Evolutionary conservation across 2,888 invertebrate genomes (phyloP).

Genomic region (Heliconius ethilla): DNA sequence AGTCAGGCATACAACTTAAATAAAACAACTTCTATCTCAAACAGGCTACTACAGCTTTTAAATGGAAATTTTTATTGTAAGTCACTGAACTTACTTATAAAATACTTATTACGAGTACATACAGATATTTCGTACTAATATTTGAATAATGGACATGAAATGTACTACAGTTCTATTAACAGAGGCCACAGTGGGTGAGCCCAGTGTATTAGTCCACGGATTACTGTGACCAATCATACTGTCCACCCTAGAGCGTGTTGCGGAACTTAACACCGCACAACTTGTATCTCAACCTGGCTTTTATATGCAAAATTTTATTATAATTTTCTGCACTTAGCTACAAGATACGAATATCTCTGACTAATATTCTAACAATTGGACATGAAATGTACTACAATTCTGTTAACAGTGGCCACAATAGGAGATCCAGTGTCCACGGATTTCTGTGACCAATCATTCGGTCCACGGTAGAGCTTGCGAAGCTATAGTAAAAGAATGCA

Average conservation of each 20-base stretch:
- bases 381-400: not conserved
- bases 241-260: not conserved
- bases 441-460: constrained; percentile 5
- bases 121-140: not conserved
- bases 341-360: not conserved
- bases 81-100: too few species aligned
- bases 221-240: constrained; percentile 6
- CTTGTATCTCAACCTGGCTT: not conserved
- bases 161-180: not conserved
- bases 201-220: not conserved
- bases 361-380: not conserved
- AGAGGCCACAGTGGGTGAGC: not conserved
- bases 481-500: not conserved
- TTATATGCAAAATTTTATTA: not conserved
- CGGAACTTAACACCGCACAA: not conserved
- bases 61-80: not conserved
- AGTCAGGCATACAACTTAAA: too few species aligned
- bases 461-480: not conserved
- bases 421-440: not conserved
- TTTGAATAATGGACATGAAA: not conserved
- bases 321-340: too few species aligned
- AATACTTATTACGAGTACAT: not conserved
- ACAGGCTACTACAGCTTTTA: not conserved
- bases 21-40: not conserved
- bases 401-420: not conserved